phyloP scores from a whole-genome alignment of 2,888 invertebrate species.

The Chironomus tentans region DNA sequence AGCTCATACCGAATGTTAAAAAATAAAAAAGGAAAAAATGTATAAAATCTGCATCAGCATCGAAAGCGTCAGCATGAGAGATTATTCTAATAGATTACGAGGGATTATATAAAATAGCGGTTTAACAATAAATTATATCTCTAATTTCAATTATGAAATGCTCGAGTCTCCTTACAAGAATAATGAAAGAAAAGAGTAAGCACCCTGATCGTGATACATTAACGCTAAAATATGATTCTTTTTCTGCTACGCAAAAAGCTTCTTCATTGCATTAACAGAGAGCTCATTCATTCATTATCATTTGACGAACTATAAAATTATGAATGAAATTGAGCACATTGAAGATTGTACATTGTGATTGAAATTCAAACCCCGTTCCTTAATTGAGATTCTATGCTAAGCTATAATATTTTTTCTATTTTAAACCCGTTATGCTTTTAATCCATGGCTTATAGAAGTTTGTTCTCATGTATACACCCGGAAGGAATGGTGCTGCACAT shows the following conservation, averaged over 20 bases:
- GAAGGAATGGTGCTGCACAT: conserved; percentile 83
- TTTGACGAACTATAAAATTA: too few relatives aligned
- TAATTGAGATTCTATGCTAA: not conserved
- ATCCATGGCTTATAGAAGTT: conserved; percentile 88
- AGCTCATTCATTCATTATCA: too few relatives aligned
- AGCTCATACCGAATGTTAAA: conserved; percentile 23
- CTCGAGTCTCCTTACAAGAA: not conserved
- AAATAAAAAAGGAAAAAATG: not conserved
- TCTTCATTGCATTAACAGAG: too few relatives aligned
- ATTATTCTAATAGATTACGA: not conserved
- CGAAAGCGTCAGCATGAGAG: not conserved
- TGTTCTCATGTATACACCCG: conserved; percentile 90
- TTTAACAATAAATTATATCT: not conserved
- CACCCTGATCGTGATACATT: too few relatives aligned
- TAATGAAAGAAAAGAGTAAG: not conserved
- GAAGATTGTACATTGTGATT: not conserved
- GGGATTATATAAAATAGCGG: too few relatives aligned
- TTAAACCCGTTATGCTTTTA: conserved; percentile 70
- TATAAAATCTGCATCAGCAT: not conserved
- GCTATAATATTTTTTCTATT: conserved; percentile 13
- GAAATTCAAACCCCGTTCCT: not conserved
- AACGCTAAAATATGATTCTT: too few relatives aligned
- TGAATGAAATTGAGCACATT: not conserved
- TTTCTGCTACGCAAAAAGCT: too few relatives aligned
- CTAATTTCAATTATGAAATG: not conserved